Evolutionary conservation across 2,888 invertebrate genomes (phyloP), one percentile per base, ranked within the genome.

Genomic region (Ectemnius lituratus): DNA sequence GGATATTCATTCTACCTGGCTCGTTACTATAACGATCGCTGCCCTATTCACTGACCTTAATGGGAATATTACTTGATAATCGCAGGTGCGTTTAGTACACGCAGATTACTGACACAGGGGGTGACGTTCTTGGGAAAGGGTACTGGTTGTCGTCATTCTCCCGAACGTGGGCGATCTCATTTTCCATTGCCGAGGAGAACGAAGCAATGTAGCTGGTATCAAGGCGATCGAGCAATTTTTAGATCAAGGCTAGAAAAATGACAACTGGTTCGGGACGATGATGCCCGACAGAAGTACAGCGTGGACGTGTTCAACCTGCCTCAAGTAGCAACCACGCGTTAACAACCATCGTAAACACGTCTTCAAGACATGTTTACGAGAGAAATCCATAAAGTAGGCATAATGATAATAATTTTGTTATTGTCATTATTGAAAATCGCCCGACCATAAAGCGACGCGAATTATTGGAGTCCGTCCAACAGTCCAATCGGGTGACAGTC

Each of bases 361-460:
- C 72, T 52, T 60, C 23, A 23, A 23, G 23, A 23, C 23, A 23
- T 23, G 65, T 52, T 45, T 23, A 23, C 23, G 23, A 23, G 23
- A 23, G 75, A 80, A 83, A 81, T 84, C 79, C 78, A 84, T 84
- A 84, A 87, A 88, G 84, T 81, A 75, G 77, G 66, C 70, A 69
- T 81, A 80, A 84, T 79, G 83, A 85, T 85, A 83, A 77, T 83
- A 81, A 81, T 79, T 75, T 67, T 67, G 73, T 84, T 85, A 76
- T 85, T 83, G 80, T 84, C 86, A 80, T 84, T 85, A 87, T 84
- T 82, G 82, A 85, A 84, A 83, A 82, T 82, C 79, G 74, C 65
- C 72, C 71, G 81, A 82, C 79, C 85, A 83, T 85, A 84, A 86
- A 86, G 68, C 71, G 45, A 65, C 60, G 66, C 76, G 76, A 86